Evolutionary conservation across 2,113 vertebrate species (phyloP), one percentile per base, ranked within the genome.

Genomic region (Accipiter virgatus): DNA sequence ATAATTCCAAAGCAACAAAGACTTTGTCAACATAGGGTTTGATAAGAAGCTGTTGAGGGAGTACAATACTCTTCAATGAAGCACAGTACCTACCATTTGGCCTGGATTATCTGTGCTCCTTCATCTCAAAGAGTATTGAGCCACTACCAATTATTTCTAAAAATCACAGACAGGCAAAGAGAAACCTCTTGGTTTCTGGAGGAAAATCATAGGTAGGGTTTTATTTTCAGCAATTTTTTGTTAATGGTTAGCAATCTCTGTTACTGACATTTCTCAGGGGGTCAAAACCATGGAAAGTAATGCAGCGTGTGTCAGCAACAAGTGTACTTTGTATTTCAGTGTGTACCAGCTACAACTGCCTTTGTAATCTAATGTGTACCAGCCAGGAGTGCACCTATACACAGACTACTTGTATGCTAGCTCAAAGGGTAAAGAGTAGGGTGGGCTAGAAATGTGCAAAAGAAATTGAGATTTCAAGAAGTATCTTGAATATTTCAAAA

Each of bases 1-100:
- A 75, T 77, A 94, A 96, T 97, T 96, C 91, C 43, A 75, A 86
- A 95, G 31, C 50, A 96, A 96, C 95, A 93, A 97, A 98, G 68
- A 78, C 13, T 45, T 93, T 93, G 70, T 74, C 86, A 84, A 96
- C 93, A 90, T 31, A 42, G 8, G 70, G 56, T 38, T 78, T 81
- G 40, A 68, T 88, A 88, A 88, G 62, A 84, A 71, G 42, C 26
- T 86, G 45, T 65, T 75, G 48, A 90, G 65, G 71, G 55, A 70
- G 66, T 90, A 81, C 40, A n/a, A 40, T 71, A 45, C 45, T 81
- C 86, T 88, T 85, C 92, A 65, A 73, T 26, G 31, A 67, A 86
- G 9, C 6, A 73, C 19, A 7, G 11, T 34, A 53, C 67, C 31
- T 32, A 82, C 25, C 4, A 29, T 6, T 52, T 81, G 17, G 6